Percentiles rank a stretch among this genome's conserved stretches.
Conservation (phyloP, 1,140 invertebrate species). For the Drosophila takahashii region DNA sequence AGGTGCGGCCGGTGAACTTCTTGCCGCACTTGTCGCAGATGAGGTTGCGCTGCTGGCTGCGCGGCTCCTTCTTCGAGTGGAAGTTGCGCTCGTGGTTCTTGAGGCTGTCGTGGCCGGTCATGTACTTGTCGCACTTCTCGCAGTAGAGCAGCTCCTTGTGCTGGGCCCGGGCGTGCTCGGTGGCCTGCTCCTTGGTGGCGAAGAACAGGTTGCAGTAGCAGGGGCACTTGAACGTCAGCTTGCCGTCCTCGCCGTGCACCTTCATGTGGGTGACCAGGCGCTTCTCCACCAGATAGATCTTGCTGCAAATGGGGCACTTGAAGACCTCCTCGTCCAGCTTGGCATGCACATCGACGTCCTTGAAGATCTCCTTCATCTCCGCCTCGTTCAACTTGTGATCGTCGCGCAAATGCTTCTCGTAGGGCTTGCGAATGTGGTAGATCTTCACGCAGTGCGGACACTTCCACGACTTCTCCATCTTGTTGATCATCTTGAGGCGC, state of each 20-base stretch:
- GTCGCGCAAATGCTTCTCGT: slow-evolving; percentile 78
- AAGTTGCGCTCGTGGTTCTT: slow-evolving; percentile 78
- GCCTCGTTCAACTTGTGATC: slow-evolving; percentile 70
- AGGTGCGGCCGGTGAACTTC: slow-evolving; percentile 81
- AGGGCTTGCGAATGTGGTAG: slow-evolving; percentile 81
- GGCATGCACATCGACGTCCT: slow-evolving; percentile 61
- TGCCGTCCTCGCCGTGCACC: slow-evolving; percentile 76
- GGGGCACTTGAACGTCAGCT: slow-evolving; percentile 78
- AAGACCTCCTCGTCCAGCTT: slow-evolving; percentile 75
- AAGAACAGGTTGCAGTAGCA: slow-evolving; percentile 84
- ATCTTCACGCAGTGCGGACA: slow-evolving; percentile 80
- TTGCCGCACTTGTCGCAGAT: slow-evolving; percentile 85
- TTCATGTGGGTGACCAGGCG: slow-evolving; percentile 75
- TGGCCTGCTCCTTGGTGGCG: slow-evolving; percentile 78
- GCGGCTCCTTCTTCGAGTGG: slow-evolving; percentile 67
- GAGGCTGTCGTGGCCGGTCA: slow-evolving; percentile 82
- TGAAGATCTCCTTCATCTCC: slow-evolving; percentile 71
- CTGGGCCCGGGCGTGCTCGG: slow-evolving; percentile 72
- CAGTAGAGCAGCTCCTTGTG: slow-evolving; percentile 84
- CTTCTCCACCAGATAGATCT: slow-evolving; percentile 81
- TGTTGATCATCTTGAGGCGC: slow-evolving; percentile 74
- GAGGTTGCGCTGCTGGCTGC: slow-evolving; percentile 75
- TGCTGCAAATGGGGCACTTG: slow-evolving; percentile 76
- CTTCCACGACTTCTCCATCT: slow-evolving; percentile 77
- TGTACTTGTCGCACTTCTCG: slow-evolving; percentile 84